Percentiles rank a stretch among this genome's conserved stretches.
phyloP scores from a whole-genome alignment of 1,140 invertebrate species.

The Drosophila erecta region DNA sequence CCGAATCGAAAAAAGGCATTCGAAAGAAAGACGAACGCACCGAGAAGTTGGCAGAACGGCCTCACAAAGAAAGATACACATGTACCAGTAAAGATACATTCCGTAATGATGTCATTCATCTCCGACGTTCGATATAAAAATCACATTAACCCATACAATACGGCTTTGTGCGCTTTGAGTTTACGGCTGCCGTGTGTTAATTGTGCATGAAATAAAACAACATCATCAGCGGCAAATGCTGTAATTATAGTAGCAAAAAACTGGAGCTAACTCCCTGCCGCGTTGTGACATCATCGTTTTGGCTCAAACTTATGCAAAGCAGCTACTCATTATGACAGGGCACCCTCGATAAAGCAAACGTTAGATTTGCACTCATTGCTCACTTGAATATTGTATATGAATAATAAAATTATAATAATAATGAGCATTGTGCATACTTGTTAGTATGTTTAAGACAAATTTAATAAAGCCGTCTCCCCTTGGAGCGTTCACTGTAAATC shows the following conservation, averaged over 20 bases:
- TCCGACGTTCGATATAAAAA: slow-evolving; percentile 55
- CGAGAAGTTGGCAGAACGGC: slow-evolving; percentile 25
- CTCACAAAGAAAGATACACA: slow-evolving; percentile 41
- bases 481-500: slow-evolving; percentile 8
- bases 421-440: too few relatives aligned
- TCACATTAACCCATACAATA: slow-evolving; percentile 15
- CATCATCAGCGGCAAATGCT: slow-evolving; percentile 30
- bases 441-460: background rate
- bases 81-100: slow-evolving; percentile 38
- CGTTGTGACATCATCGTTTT: slow-evolving; percentile 54
- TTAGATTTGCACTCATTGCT: too few relatives aligned
- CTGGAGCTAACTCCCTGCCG: slow-evolving; percentile 36
- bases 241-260: slow-evolving; percentile 47
- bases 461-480: background rate
- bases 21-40: slow-evolving; percentile 12
- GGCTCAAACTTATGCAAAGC: slow-evolving; percentile 45
- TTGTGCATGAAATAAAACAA: slow-evolving; percentile 57
- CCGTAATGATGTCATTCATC: slow-evolving; percentile 76
- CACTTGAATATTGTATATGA: too few relatives aligned
- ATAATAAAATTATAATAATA: too few relatives aligned
- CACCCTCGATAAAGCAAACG: background rate
- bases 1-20: slow-evolving; percentile 36
- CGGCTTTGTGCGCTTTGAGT: slow-evolving; percentile 8
- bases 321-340: slow-evolving; percentile 9
- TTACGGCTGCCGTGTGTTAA: slow-evolving; percentile 43